Evolutionary conservation across 2,113 vertebrate genomes (phyloP).

Genomic region (Hydrochoerus hydrochaeris): DNA sequence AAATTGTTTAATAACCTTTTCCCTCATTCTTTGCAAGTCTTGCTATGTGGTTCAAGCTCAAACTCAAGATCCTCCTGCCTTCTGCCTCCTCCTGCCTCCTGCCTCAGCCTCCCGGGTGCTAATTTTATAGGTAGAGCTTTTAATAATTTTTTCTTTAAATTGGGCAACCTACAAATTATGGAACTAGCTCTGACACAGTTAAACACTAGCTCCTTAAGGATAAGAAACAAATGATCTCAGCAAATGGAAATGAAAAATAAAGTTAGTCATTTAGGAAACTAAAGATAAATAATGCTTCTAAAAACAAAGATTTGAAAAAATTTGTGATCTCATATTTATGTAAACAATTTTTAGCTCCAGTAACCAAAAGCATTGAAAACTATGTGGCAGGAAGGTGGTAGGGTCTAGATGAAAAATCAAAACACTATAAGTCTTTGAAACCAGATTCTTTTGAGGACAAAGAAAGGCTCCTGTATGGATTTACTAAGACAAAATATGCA

Average conservation of each 20-base stretch:
- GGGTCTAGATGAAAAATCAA: too few species aligned
- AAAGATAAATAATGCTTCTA: neutral
- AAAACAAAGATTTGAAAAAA: neutral
- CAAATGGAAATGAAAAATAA: neutral
- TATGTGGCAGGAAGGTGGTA: neutral
- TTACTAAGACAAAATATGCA: neutral
- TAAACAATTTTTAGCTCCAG: neutral
- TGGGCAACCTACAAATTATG: neutral
- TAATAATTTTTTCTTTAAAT: neutral
- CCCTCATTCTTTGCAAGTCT: neutral
- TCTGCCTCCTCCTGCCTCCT: too few species aligned
- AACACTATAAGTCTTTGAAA: neutral
- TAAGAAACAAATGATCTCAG: neutral
- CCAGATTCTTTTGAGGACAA: neutral
- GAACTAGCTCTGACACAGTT: neutral
- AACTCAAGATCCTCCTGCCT: neutral
- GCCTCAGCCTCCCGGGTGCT: neutral
- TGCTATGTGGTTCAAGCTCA: neutral
- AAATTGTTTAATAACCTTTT: neutral
- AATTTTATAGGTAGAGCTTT: neutral
- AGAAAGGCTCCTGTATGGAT: neutral
- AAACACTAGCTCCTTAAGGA: neutral
- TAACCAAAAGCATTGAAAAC: neutral
- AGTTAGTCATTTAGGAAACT: neutral
- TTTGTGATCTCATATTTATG: neutral